These are phyloP conservation scores for Montipora efflorescens DNA, from an alignment of 64 coral and sea anemone species.

Conservation along the genomic window DNA sequence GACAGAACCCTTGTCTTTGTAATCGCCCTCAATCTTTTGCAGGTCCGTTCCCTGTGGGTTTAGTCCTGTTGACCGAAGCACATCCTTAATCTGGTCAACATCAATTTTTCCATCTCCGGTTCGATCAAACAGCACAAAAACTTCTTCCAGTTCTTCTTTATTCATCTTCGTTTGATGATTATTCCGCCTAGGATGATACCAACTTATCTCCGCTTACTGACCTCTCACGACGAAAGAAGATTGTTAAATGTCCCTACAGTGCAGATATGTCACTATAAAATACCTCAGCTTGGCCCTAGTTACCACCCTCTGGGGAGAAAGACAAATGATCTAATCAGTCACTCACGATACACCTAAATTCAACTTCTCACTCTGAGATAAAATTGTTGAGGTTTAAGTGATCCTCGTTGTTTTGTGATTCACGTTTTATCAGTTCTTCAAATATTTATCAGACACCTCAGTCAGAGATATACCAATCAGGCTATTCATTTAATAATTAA, in stretches of 20 bases:
- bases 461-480: not conserved
- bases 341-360: not conserved
- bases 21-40: slow-evolving; percentile 58
- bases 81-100: slow-evolving; percentile 36
- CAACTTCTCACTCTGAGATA: not conserved
- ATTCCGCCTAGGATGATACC: not conserved
- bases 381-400: not conserved
- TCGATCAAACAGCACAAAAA: slow-evolving; percentile 65
- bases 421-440: not conserved
- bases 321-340: not conserved
- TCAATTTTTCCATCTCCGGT: slow-evolving; percentile 27
- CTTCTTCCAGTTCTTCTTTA: slow-evolving; percentile 62
- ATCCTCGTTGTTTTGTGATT: not conserved
- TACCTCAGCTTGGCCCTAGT: not conserved
- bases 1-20: slow-evolving; percentile 52
- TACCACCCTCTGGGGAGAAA: slow-evolving; percentile 26
- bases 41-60: slow-evolving; percentile 62
- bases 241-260: slow-evolving; percentile 1
- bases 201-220: not conserved
- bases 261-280: not conserved
- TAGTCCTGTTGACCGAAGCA: slow-evolving; percentile 47
- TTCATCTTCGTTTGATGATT: not conserved
- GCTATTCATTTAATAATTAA: not conserved
- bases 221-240: not conserved
- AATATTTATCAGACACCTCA: not conserved